Evolutionary conservation across 2,888 invertebrate species (phyloP), one percentile per base, ranked within the genome.

Genomic region (Acrobasis repandana): DNA sequence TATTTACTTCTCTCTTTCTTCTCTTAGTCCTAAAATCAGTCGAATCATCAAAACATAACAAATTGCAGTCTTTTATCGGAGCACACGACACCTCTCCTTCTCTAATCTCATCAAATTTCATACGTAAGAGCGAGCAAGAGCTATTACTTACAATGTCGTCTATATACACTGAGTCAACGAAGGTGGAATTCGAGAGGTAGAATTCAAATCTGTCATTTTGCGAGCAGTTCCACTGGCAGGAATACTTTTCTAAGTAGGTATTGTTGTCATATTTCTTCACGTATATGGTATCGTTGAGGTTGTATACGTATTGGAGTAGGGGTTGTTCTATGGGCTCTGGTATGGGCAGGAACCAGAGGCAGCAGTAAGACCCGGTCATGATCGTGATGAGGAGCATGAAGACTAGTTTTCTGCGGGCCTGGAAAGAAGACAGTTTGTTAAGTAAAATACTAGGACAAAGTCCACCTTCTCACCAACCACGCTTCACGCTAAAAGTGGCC

Each of bases 341-440:
- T 76, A 76, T 78, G 0, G 87, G 87, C 0, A 96, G 85, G 70
- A 96, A 95, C 83, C 95, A 95, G 64, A 97, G 93, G 16, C 94
- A 87, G n/a, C 94, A 93, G 75, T 94, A 97, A 0, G 95, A 94
- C 0, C 94, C 74, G 0, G 95, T 94, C 93, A 96, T 96, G 0
- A 92, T 67, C 0, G 92, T 67, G 52, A 97, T 94, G 0, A 97
- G 83, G 0, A 90, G 69, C 80, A 96, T 93, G 75, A 97, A 97
- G 58, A 97, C 95, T 0, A 93, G 74, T 81, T 96, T 96, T 67
- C 97, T 93, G 72, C 93, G 93, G 6, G 85, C 80, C 90, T 93
- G 84, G 34, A 87, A 86, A 60, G 33, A 64, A 61, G 64, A 63
- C 54, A 47, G 52, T 56, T 15, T 47, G 11, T 52, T 11, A 62